A percentile compares a stretch with the other conserved stretches of the same genome.
These are phyloP conservation scores for Galemys pyrenaicus DNA, from an alignment of 2,113 vertebrate genomes.

Conservation along the genomic window DNA sequence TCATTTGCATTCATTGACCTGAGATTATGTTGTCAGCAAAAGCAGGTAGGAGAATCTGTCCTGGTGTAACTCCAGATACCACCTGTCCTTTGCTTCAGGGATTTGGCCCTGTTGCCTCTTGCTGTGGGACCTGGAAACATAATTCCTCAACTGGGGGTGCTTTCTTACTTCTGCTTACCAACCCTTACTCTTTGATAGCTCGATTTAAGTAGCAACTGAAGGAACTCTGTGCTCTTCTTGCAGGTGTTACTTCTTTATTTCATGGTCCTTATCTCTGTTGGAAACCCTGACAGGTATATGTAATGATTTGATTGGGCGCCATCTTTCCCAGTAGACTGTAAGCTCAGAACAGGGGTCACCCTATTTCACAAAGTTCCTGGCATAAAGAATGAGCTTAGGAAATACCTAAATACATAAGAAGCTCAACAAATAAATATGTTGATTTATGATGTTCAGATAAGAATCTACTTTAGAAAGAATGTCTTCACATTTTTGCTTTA, in stretches of 20 bases:
- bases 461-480: conserved; percentile 70
- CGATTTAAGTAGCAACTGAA: background rate
- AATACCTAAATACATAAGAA: background rate
- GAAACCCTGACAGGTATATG: background rate
- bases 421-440: background rate
- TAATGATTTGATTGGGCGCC: background rate
- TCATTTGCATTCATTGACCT: rapidly evolving
- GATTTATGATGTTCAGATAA: background rate
- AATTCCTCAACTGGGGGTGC: no score
- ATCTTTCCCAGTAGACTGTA: background rate
- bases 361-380: background rate
- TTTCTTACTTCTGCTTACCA: background rate
- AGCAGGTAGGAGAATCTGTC: background rate
- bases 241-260: background rate
- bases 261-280: background rate
- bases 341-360: background rate
- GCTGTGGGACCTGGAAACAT: rapidly evolving
- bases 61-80: background rate
- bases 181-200: background rate
- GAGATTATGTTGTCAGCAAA: background rate
- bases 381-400: background rate
- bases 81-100: background rate
- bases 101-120: background rate
- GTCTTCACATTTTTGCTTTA: conserved; percentile 77
- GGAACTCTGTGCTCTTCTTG: background rate